These are phyloP conservation scores for Carcina quercana DNA, from an alignment of 2,888 invertebrate species.

Conservation along the genomic window DNA sequence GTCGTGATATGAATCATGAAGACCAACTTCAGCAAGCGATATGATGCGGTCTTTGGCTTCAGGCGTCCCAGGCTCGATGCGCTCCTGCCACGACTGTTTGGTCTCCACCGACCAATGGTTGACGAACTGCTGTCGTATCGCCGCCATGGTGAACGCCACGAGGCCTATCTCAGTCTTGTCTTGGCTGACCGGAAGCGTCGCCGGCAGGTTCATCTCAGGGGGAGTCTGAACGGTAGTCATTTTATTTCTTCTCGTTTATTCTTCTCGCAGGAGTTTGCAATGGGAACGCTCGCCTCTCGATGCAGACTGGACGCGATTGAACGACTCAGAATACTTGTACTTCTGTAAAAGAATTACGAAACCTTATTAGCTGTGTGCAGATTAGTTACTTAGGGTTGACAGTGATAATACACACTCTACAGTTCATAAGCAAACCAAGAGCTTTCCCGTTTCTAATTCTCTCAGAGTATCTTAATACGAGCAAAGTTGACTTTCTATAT, in stretches of 20 bases:
- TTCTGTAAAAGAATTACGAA: constrained; percentile 52
- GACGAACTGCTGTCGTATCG: constrained; percentile 58
- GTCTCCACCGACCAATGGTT: constrained; percentile 53
- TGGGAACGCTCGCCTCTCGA: constrained; percentile 25
- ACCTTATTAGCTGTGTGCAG: constrained; percentile 37
- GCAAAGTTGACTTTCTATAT: too few species aligned
- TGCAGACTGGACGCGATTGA: constrained; percentile 32
- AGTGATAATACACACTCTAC: too few species aligned
- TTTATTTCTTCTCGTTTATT: constrained; percentile 15
- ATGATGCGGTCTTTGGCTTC: constrained; percentile 67
- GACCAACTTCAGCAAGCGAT: constrained; percentile 82
- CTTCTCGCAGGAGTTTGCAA: neutral
- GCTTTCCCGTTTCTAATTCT: too few species aligned
- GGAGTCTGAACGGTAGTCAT: constrained; percentile 60
- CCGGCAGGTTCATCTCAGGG: constrained; percentile 45
- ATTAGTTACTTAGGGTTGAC: too few species aligned
- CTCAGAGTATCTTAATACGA: too few species aligned
- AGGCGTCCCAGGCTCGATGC: constrained; percentile 40
- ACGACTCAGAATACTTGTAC: constrained; percentile 28
- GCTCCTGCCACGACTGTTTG: constrained; percentile 34
- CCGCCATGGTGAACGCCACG: constrained; percentile 64
- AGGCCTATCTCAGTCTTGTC: constrained; percentile 50
- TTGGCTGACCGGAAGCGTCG: constrained; percentile 41
- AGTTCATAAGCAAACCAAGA: too few species aligned
- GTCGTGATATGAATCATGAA: constrained; percentile 81